Percentiles rank a stretch among this genome's conserved stretches.
Evolutionary conservation across 2,797 vertebrate genomes (phyloP).

Genomic region (Acipenser oxyrinchus): DNA sequence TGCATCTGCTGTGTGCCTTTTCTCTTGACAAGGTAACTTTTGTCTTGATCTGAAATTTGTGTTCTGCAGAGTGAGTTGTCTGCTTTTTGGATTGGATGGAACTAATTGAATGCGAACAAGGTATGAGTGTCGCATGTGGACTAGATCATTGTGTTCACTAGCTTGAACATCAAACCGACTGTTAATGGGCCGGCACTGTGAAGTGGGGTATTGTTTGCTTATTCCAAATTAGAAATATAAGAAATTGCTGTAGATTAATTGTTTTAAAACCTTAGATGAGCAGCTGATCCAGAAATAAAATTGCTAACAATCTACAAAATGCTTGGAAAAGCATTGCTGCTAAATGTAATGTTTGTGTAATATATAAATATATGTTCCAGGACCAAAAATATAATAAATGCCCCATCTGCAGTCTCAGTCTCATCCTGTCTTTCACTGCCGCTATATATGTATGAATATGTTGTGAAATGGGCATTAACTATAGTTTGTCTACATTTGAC

Average conservation of each 20-base stretch:
- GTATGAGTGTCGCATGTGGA: conserved; percentile 41
- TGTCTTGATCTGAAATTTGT: conserved; percentile 60
- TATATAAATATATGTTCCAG: conserved; percentile 53
- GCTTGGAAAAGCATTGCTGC: conserved; percentile 77
- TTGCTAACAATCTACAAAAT: conserved; percentile 58
- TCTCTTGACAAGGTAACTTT: conserved; percentile 46
- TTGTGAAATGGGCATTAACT: conserved; percentile 69
- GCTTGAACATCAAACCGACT: not conserved
- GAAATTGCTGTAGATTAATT: conserved; percentile 57
- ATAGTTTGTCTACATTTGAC: conserved; percentile 59
- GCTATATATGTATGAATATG: conserved; percentile 37
- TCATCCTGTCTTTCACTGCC: conserved; percentile 64
- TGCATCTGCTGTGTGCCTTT: conserved; percentile 54
- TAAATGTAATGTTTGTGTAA: conserved; percentile 71
- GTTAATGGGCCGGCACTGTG: conserved; percentile 45
- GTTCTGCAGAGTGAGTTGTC: conserved; percentile 27
- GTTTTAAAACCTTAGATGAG: conserved; percentile 38
- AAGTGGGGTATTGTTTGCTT: conserved; percentile 69
- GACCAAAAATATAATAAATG: conserved; percentile 58
- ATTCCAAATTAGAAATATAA: conserved; percentile 70
- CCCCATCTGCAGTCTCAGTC: conserved; percentile 60
- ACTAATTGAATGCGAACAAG: conserved; percentile 45
- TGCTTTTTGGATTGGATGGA: conserved; percentile 30
- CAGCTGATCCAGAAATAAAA: conserved; percentile 44
- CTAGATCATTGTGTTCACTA: conserved; percentile 21